Evolutionary conservation across 37 sponge, comb jelly and placozoan species (phyloP).

Genomic region (Tethya wilhelma): DNA sequence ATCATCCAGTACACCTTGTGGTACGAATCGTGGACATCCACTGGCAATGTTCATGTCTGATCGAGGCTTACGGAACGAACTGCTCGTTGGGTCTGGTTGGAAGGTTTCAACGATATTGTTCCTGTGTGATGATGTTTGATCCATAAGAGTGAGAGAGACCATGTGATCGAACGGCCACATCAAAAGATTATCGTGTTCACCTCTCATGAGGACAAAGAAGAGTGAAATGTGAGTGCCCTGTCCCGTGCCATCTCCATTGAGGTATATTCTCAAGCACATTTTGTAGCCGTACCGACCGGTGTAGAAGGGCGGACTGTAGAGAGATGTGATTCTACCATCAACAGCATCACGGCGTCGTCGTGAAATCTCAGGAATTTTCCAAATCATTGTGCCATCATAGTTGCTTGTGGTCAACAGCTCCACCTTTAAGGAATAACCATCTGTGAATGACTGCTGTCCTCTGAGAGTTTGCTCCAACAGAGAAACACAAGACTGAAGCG

Average conservation of each 20-base stretch:
- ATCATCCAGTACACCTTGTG: slow-evolving; percentile 21
- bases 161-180: slow-evolving; percentile 88
- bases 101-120: slow-evolving; percentile 81
- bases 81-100: slow-evolving; percentile 65
- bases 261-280: slow-evolving; percentile 83
- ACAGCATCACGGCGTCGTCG: slow-evolving; percentile 76
- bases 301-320: slow-evolving; percentile 88
- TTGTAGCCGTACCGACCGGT: slow-evolving; percentile 87
- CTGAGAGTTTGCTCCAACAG: too few relatives aligned
- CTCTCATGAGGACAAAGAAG: slow-evolving; percentile 89
- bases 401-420: too few relatives aligned
- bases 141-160: slow-evolving; percentile 79
- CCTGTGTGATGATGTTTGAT: slow-evolving; percentile 48
- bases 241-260: slow-evolving; percentile 90
- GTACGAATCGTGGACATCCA: slow-evolving; percentile 75
- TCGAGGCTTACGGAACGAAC: slow-evolving; percentile 58
- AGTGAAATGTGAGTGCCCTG: slow-evolving; percentile 72
- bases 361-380: slow-evolving; percentile 79
- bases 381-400: slow-evolving; percentile 79
- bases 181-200: slow-evolving; percentile 80
- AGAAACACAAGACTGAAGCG: too few relatives aligned
- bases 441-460: too few relatives aligned
- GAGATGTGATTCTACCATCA: slow-evolving; percentile 67
- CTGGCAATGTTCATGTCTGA: slow-evolving; percentile 89
- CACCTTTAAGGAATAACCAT: too few relatives aligned